Evolutionary conservation across 1,140 invertebrate species (phyloP).

Genomic region (Drosophila parvula): DNA sequence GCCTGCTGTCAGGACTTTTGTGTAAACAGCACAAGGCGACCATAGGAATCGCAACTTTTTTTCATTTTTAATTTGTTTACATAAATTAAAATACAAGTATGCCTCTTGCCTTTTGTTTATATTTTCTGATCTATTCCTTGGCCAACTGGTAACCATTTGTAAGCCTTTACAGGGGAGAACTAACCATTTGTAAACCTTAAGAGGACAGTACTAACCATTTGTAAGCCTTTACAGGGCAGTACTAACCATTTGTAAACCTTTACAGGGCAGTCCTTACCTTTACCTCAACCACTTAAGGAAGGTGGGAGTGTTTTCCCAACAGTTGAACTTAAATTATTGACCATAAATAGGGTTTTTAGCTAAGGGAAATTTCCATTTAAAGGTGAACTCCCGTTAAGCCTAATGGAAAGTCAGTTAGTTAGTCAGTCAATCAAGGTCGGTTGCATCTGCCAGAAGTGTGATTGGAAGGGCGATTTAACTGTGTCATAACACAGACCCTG

Average conservation of each 20-base stretch:
- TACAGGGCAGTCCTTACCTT: too few relatives aligned
- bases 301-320: too few relatives aligned
- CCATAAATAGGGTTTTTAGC: background rate
- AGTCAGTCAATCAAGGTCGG: constrained; percentile 14
- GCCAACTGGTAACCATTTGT: background rate
- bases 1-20: constrained; percentile 1
- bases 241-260: too few relatives aligned
- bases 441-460: constrained; percentile 25
- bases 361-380: background rate
- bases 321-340: background rate
- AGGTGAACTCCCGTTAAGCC: too few relatives aligned
- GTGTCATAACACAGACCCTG: constrained; percentile 15
- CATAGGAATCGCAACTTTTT: constrained; percentile 2
- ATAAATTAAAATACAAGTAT: constrained; percentile 14
- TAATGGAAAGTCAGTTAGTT: background rate
- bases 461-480: constrained; percentile 15
- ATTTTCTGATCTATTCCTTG: background rate
- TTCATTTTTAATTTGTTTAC: constrained; percentile 13
- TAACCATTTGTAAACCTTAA: too few relatives aligned
- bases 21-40: constrained; percentile 6
- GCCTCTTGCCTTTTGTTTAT: background rate
- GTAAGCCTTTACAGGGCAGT: background rate
- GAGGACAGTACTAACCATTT: too few relatives aligned
- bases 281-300: too few relatives aligned
- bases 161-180: background rate